Base-by-base conservation (phyloP, 2,113 vertebrate species). In the Thalassoma bifasciatum region DNA sequence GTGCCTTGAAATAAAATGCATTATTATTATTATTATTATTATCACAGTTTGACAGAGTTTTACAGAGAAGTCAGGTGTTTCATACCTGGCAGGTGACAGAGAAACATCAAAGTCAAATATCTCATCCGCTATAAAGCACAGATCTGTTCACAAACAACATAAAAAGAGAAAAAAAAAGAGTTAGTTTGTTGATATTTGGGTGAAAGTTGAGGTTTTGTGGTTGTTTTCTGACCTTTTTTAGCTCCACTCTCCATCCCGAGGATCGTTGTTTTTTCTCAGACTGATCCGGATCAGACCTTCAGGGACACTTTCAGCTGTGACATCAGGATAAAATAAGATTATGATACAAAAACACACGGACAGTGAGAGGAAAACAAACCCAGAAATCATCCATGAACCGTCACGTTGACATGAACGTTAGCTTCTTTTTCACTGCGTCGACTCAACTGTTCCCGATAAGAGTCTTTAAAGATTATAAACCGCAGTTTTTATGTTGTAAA, bases 71-170 rank as follows among this genome's bases (percentile, higher is more conserved):
- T 30, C 3, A 4, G 3, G 30, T 30, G 30, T 30, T 30, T 21
- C 42, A 17, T 82, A 95, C 94, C 94, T 93, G 56, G 77, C 89
- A 69, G 93, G 92, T 36, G 94, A 95, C 62, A 94, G 80, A 40
- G 92, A 90, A 26, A 94, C 75, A 26, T 95, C 93, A 66, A 95
- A 95, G 81, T 95, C 94, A 82, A 95, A 94, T 79, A 93, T 92
- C 85, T 95, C 94, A 24, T 94, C 94, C 5, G 79, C 50, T 72
- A 95, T 77, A 17, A 83, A 86, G 67, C 88, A 83, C 54, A 88
- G 46, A 78, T 92, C 93, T 89, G 70, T 22, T 70, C 8, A 22
- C 24, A 49, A 40, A 81, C 36, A 72, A 5, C 70, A 22, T 26
- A 16, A 0, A 73, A 0, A 21, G 38, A 10, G 8, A 21, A n/a